phyloP scores from a whole-genome alignment of 2,797 vertebrate genomes.

The Leptatherina wallacei region DNA sequence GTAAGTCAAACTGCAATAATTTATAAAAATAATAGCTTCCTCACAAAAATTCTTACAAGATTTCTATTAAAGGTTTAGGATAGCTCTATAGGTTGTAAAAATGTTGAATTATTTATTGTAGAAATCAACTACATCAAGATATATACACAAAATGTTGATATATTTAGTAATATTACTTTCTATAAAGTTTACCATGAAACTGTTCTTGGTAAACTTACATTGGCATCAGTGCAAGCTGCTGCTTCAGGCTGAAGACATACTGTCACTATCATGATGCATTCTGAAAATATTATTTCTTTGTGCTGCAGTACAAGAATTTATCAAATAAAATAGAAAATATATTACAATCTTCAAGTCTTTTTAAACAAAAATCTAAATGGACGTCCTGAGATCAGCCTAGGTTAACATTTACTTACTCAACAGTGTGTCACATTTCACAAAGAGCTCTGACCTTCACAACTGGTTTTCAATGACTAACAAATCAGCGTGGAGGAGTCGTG shows the following conservation, averaged over 20 bases:
- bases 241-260: not conserved
- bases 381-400: constrained; percentile 6
- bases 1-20: not conserved
- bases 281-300: not conserved
- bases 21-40: not conserved
- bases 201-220: not conserved
- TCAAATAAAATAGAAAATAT: not conserved
- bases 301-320: not conserved
- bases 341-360: not conserved
- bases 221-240: not conserved
- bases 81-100: not conserved
- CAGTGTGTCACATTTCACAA: constrained; percentile 34
- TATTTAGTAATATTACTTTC: not conserved
- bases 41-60: not conserved
- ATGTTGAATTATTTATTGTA: not conserved
- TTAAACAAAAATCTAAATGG: not conserved
- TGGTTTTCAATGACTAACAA: constrained; percentile 39
- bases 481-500: constrained; percentile 34
- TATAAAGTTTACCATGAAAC: not conserved
- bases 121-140: not conserved
- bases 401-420: constrained; percentile 22
- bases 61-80: not conserved
- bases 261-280: not conserved
- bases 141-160: too few species aligned
- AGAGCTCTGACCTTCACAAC: constrained; percentile 62